A percentile compares a stretch with the other conserved stretches of the same genome.
phyloP scores from a whole-genome alignment of 1,140 invertebrate species.

The Aethina tumida region DNA sequence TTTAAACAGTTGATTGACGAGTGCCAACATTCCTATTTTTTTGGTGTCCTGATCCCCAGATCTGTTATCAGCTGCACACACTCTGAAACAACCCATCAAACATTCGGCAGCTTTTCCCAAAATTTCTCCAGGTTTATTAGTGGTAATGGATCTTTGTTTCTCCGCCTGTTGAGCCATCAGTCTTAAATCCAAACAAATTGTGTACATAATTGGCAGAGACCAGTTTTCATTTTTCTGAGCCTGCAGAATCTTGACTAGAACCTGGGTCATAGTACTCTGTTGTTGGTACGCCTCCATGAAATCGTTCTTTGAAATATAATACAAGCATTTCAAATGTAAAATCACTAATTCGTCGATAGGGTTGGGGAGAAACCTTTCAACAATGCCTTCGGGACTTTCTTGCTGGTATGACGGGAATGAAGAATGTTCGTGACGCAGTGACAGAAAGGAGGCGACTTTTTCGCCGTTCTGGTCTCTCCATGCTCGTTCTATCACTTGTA shows the following conservation, averaged over 20 bases:
- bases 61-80: conserved; percentile 90
- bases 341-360: conserved; percentile 74
- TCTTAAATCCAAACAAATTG: conserved; percentile 73
- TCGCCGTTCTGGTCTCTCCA: conserved; percentile 48
- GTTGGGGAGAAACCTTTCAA: conserved; percentile 57
- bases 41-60: conserved; percentile 84
- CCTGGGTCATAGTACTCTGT: conserved; percentile 68
- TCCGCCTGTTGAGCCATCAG: conserved; percentile 75
- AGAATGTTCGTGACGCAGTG: conserved; percentile 66
- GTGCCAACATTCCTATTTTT: conserved; percentile 87
- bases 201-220: conserved; percentile 84
- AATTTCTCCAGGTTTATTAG: conserved; percentile 58
- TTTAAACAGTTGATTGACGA: conserved; percentile 96
- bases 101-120: conserved; percentile 91
- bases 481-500: conserved; percentile 41
- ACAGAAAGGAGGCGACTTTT: conserved; percentile 53
- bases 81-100: conserved; percentile 88
- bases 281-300: conserved; percentile 66
- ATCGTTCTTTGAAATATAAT: conserved; percentile 53
- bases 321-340: conserved; percentile 64
- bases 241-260: conserved; percentile 76
- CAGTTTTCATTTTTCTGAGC: conserved; percentile 92
- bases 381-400: conserved; percentile 56
- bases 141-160: conserved; percentile 38
- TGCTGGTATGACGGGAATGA: conserved; percentile 56